Conservation (phyloP, 2,888 invertebrate genomes). For the Seira sanloemensis region DNA sequence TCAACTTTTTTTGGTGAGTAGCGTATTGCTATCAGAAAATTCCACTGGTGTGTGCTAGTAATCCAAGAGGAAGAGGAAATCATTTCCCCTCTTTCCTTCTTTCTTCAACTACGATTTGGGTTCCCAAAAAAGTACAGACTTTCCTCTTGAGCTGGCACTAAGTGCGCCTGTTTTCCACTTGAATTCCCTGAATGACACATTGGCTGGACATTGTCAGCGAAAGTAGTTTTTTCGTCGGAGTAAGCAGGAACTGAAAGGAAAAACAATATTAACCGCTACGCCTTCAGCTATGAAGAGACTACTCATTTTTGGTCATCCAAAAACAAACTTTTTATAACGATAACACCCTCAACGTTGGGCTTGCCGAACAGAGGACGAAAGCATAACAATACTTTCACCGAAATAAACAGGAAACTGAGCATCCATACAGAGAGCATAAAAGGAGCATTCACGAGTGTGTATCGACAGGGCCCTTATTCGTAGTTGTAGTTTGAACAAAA, state of each 20-base stretch:
- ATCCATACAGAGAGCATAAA: not conserved
- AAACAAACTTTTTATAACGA: not conserved
- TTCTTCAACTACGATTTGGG: not conserved
- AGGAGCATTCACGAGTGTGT: not conserved
- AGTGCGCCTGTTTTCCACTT: slow-evolving; percentile 61
- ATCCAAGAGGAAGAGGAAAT: slow-evolving; percentile 5
- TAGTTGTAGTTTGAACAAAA: too few relatives aligned
- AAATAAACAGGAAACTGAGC: not conserved
- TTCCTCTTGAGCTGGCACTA: slow-evolving; percentile 61
- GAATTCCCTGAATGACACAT: slow-evolving; percentile 63
- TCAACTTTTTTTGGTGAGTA: slow-evolving; percentile 9
- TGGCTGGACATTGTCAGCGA: slow-evolving; percentile 49
- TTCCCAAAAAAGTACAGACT: slow-evolving; percentile 28
- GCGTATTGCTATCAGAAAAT: slow-evolving; percentile 9
- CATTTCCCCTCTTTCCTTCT: slow-evolving; percentile 39
- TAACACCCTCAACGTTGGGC: not conserved
- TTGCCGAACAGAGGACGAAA: not conserved
- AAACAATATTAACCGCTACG: not conserved
- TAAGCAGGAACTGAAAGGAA: not conserved
- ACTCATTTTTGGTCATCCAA: not conserved
- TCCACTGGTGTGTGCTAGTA: not conserved
- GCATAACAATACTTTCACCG: not conserved
- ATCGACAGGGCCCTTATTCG: too few relatives aligned
- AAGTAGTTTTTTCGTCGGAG: not conserved
- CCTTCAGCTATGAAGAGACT: not conserved